Conservation (phyloP, 2,888 invertebrate genomes). For the Spodoptera exigua region DNA sequence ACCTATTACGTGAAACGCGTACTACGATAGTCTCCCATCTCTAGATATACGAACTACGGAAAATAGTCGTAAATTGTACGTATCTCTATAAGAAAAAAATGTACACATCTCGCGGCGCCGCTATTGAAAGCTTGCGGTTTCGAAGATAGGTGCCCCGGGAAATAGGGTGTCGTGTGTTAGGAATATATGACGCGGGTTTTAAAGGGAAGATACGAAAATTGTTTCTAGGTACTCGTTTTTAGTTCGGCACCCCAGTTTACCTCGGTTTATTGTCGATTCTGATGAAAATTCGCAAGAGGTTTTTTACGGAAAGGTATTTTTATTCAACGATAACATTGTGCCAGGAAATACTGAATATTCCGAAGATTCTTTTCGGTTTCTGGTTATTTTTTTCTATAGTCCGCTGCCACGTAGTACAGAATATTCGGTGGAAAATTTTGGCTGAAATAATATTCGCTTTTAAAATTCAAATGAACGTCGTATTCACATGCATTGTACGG, state of each 20-base stretch:
- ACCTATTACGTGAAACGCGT: conserved; percentile 64
- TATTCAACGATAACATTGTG: conserved; percentile 29
- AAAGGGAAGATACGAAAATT: conserved; percentile 49
- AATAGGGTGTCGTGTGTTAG: conserved; percentile 49
- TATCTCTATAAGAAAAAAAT: conserved; percentile 64
- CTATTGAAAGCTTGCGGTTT: conserved; percentile 60
- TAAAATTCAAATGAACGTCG: no score
- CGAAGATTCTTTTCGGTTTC: conserved; percentile 2
- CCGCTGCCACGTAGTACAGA: not conserved
- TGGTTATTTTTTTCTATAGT: not conserved
- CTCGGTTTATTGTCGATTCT: conserved; percentile 47
- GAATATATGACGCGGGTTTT: conserved; percentile 54
- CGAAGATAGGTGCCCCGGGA: conserved; percentile 62
- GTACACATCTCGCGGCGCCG: conserved; percentile 53
- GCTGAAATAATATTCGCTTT: no score
- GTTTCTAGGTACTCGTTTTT: conserved; percentile 46
- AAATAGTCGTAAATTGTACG: conserved; percentile 69
- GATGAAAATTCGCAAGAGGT: conserved; percentile 39
- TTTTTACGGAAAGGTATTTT: conserved; percentile 34
- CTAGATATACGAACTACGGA: conserved; percentile 67
- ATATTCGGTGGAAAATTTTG: conserved; percentile 1
- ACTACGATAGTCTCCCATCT: conserved; percentile 50
- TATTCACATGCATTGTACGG: no score
- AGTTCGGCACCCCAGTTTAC: conserved; percentile 29
- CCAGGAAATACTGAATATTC: conserved; percentile 13